phyloP scores from a whole-genome alignment of 2,113 vertebrate genomes.

The Myotis yumanensis region DNA sequence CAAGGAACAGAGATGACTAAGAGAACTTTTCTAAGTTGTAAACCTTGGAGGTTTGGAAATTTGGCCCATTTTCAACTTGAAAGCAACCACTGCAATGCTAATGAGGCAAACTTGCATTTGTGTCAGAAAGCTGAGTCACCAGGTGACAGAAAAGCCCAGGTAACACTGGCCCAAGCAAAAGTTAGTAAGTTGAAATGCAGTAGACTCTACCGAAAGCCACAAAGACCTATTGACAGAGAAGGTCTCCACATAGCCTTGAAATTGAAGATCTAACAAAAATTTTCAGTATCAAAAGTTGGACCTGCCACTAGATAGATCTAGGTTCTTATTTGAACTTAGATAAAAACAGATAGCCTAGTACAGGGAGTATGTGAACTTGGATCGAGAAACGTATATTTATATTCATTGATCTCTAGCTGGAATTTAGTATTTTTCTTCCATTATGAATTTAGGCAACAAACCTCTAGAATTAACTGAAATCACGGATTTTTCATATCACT shows the following conservation, averaged over 20 bases:
- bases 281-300: not conserved
- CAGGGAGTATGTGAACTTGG: not conserved
- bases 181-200: not conserved
- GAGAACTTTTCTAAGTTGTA: conserved; percentile 6
- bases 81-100: not conserved
- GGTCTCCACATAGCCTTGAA: not conserved
- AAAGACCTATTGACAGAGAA: not conserved
- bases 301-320: not conserved
- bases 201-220: not conserved
- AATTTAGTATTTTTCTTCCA: conserved; percentile 36
- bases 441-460: not conserved
- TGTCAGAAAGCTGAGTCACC: not conserved
- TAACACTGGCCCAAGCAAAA: not conserved
- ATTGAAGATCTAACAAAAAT: not conserved
- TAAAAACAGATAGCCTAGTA: not conserved
- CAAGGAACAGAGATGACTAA: not conserved
- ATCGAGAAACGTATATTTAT: not conserved
- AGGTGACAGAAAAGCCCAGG: not conserved
- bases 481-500: not conserved
- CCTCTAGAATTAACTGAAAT: not conserved
- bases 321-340: not conserved
- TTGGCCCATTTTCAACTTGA: conserved; percentile 18
- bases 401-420: not conserved
- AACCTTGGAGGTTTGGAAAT: not conserved
- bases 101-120: not conserved